Percentiles rank a stretch among this genome's conserved stretches.
Conservation (phyloP, 2,113 vertebrate species). For the Thamnaconus septentrionalis region DNA sequence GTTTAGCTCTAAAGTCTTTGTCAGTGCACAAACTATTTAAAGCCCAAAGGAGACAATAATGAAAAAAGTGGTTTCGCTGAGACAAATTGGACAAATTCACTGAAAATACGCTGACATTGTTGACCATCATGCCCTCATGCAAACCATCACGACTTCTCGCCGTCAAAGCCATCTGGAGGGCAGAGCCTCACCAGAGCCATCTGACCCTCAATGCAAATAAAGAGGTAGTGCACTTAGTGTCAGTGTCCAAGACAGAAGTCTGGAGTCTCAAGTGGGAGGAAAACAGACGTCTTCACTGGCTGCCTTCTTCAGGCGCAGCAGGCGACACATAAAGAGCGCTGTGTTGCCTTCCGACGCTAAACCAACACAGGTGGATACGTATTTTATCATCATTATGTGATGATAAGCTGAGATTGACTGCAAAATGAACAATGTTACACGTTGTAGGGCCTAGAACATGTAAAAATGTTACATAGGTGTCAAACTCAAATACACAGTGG, state of each 20-base stretch:
- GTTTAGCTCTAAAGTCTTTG: too few species aligned
- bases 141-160: neutral
- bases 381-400: too few species aligned
- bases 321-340: slow-evolving; percentile 7
- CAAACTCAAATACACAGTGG: too few species aligned
- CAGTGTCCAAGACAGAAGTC: slow-evolving; percentile 14
- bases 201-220: slow-evolving; percentile 27
- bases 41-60: too few species aligned
- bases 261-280: slow-evolving; percentile 19
- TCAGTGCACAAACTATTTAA: too few species aligned
- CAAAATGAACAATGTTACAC: neutral
- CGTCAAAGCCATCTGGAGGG: slow-evolving; percentile 34
- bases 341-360: neutral
- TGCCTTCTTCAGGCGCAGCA: slow-evolving; percentile 31
- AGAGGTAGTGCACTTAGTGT: slow-evolving; percentile 44
- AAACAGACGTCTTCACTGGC: slow-evolving; percentile 5
- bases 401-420: neutral
- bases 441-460: too few species aligned
- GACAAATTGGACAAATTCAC: too few species aligned
- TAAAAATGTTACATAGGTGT: too few species aligned
- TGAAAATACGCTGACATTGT: too few species aligned
- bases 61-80: too few species aligned
- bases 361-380: too few species aligned
- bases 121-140: too few species aligned
- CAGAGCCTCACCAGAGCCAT: slow-evolving; percentile 6